A percentile compares a stretch with the other conserved stretches of the same genome.
Evolutionary conservation across 2,797 vertebrate species (phyloP).

Genomic region (Merluccius polli): DNA sequence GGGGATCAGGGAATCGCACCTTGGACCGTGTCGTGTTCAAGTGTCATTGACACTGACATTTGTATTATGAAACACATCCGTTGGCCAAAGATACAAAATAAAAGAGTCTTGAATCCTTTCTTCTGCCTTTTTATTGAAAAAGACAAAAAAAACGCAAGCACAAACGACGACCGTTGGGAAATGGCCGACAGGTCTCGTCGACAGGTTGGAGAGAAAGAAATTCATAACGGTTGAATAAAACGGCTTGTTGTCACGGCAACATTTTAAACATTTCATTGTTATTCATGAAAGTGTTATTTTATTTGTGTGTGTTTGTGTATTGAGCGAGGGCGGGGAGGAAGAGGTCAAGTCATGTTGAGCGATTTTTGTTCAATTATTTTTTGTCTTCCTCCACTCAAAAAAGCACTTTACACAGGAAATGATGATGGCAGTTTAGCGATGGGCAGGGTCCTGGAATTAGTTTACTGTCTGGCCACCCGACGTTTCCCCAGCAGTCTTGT

Average conservation of each 20-base stretch:
- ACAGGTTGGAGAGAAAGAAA: background rate
- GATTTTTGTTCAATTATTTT: background rate
- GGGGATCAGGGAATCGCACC: background rate
- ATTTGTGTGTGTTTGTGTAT: background rate
- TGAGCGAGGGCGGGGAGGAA: background rate
- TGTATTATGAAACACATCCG: background rate
- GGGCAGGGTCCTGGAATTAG: background rate
- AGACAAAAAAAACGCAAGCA: background rate
- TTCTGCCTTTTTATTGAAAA: background rate
- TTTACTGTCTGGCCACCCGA: background rate
- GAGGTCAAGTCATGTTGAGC: background rate
- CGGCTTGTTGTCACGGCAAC: background rate
- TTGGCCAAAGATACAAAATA: background rate
- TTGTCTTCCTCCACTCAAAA: conserved; percentile 12
- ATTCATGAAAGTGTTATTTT: background rate
- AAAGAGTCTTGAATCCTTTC: background rate
- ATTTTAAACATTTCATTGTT: background rate
- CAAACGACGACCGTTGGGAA: background rate
- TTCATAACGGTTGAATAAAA: background rate
- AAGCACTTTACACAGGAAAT: conserved; percentile 26
- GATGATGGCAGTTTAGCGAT: conserved; percentile 22
- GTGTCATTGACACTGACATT: background rate
- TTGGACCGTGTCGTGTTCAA: background rate
- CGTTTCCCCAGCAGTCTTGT: background rate
- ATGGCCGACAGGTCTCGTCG: background rate